Percentiles rank a stretch among this genome's conserved stretches.
Conservation (phyloP, 2,888 invertebrate species). For the Anoncus sp. region DNA sequence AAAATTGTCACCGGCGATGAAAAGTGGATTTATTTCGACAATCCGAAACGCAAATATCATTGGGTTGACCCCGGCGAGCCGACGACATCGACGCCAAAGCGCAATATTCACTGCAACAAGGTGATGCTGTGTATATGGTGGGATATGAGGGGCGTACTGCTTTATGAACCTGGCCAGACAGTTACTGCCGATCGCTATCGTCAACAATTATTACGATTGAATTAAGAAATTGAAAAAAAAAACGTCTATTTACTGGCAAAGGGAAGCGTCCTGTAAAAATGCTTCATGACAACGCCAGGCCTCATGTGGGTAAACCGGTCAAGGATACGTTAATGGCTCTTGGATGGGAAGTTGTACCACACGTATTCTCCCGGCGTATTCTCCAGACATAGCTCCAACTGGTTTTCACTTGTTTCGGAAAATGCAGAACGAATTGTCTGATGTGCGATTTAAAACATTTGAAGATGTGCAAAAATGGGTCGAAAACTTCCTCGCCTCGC, state of each 20-base stretch:
- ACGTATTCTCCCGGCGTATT: slow-evolving; percentile 17
- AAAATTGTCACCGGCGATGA: neutral
- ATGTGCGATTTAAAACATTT: slow-evolving; percentile 17
- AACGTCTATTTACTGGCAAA: neutral
- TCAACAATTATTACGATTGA: slow-evolving; percentile 6
- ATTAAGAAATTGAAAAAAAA: neutral
- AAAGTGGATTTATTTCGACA: no score
- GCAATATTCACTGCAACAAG: slow-evolving; percentile 34
- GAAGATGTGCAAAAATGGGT: slow-evolving; percentile 28
- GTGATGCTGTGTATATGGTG: slow-evolving; percentile 41
- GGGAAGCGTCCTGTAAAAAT: slow-evolving; percentile 1
- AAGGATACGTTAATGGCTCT: slow-evolving; percentile 2
- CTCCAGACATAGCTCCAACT: slow-evolving; percentile 1
- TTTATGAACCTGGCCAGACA: slow-evolving; percentile 31
- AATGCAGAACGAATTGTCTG: slow-evolving; percentile 15
- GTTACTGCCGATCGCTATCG: slow-evolving; percentile 19
- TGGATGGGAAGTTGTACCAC: slow-evolving; percentile 4
- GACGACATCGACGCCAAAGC: slow-evolving; percentile 13
- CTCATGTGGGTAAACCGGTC: slow-evolving; percentile 11
- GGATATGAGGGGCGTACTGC: slow-evolving; percentile 9
- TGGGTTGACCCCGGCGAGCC: slow-evolving; percentile 20
- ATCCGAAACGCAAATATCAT: neutral
- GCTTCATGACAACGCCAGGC: slow-evolving; percentile 8
- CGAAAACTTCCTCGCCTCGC: neutral
- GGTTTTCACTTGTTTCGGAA: slow-evolving; percentile 23